Evolutionary conservation across 2,888 invertebrate genomes (phyloP), one percentile per base, ranked within the genome.

Genomic region (Mimumesa dahlbomi): DNA sequence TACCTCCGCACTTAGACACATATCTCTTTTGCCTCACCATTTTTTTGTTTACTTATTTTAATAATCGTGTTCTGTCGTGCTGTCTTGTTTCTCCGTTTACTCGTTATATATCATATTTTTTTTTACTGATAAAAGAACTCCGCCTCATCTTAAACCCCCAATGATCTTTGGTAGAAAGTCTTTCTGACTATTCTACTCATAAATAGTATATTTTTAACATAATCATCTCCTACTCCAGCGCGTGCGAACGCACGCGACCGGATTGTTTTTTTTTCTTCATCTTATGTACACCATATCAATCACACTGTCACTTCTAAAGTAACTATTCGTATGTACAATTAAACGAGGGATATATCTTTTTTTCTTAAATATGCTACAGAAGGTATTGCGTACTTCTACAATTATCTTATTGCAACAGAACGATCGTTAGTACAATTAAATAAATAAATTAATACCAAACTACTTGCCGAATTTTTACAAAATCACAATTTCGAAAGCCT

Each of bases 291-390:
- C 38, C 69, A 49, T 56, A 66, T 73, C 73, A 72, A 59, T 68
- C 68, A 58, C 74, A 73, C 70, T 53, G 57, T 70, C 66, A 68
- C 66, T 79, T 75, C 52, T 80, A 75, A 73, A 79, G 75, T 65
- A 79, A 79, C 71, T 73, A 72, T 75, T 70, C 73, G 64, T 84
- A 84, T 83, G 72, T 84, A 84, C 84, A 84, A 77, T 81, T 78
- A 76, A 83, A 76, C 66, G 56, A 69, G 57, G 63, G 54, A 66
- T 61, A 72, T 48, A 62, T 53, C 21, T 61, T n/a, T n/a, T n/a
- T n/a, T n/a, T 21, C 13, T 18, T 43, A 68, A 70, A 75, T 67
- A 79, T 67, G 72, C 70, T 65, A 72, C 72, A 69, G 34, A 19
- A 43, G 16, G 42, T 56, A n/a, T n/a, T n/a, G n/a, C n/a, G n/a